These are phyloP conservation scores for Cranoglanis bouderius DNA, from an alignment of 2,113 vertebrate species.

Conservation along the genomic window DNA sequence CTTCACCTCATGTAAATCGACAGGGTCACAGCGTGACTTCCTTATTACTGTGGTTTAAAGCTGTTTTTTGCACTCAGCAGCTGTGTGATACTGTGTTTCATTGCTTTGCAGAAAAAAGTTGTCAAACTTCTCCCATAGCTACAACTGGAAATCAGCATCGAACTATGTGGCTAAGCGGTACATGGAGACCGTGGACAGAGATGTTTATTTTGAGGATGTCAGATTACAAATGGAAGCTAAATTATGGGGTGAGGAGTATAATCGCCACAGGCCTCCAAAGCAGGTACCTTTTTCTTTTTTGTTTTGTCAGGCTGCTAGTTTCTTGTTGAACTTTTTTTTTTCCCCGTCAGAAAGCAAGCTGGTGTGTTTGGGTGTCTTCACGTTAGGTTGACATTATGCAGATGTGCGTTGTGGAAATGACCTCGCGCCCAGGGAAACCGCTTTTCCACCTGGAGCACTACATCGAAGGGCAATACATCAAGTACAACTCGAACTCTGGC, in stretches of 20 bases:
- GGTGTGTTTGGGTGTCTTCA: background rate
- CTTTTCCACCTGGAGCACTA: conserved; percentile 96
- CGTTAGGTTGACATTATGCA: conserved; percentile 96
- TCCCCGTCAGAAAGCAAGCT: background rate
- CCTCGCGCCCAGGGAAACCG: conserved; percentile 78
- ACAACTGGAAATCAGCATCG: conserved; percentile 92
- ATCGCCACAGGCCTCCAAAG: conserved; percentile 92
- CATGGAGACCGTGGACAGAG: conserved; percentile 83
- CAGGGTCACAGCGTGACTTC: background rate
- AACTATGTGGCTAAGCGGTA: conserved; percentile 95
- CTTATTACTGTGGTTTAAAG: conserved; percentile 19
- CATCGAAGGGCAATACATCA: conserved; percentile 98
- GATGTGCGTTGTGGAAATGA: conserved; percentile 92
- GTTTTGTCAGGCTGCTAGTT: background rate
- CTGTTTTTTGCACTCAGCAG: background rate
- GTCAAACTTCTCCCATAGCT: conserved; percentile 91
- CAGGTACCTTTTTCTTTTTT: conserved; percentile 75
- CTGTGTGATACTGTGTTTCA: background rate
- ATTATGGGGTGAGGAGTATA: conserved; percentile 97
- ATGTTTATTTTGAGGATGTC: conserved; percentile 96
- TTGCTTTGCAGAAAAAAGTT: conserved; percentile 86
- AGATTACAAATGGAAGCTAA: conserved; percentile 97
- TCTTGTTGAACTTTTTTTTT: background rate
- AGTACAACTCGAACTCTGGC: conserved; percentile 98
- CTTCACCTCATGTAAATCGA: background rate